phyloP scores from a whole-genome alignment of 2,888 invertebrate genomes.

The Melanostoma scalare region DNA sequence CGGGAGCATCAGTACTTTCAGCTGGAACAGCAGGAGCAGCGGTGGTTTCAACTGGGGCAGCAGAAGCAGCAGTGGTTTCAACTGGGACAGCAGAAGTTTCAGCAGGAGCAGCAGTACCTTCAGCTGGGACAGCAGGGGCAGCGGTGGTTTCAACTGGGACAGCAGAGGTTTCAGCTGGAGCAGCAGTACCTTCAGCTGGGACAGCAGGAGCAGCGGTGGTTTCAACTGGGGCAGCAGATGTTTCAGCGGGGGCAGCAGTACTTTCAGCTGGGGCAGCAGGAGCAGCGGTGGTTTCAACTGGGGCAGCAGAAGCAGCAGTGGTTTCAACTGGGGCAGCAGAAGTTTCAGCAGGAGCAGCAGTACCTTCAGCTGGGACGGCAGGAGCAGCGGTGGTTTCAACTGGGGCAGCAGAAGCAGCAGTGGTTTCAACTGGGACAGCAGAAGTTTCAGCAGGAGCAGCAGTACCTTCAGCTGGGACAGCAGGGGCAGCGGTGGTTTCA shows the following conservation, averaged over 20 bases:
- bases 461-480: background rate
- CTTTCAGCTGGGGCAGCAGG: background rate
- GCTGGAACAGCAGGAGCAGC: constrained; percentile 22
- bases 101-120: background rate
- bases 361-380: constrained; percentile 15
- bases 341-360: background rate
- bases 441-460: background rate
- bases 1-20: constrained; percentile 1
- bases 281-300: background rate
- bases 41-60: constrained; percentile 44
- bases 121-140: constrained; percentile 1
- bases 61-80: constrained; percentile 6
- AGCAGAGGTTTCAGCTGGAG: background rate
- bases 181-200: background rate
- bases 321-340: background rate
- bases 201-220: background rate
- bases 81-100: constrained; percentile 16
- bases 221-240: constrained; percentile 12
- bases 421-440: constrained; percentile 15
- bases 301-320: background rate
- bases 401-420: constrained; percentile 1
- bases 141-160: constrained; percentile 18
- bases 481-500: constrained; percentile 6
- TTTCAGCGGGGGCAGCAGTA: background rate
- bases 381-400: constrained; percentile 5